These are phyloP conservation scores for Drosophila atripex DNA, from an alignment of 2,888 invertebrate genomes.

Conservation along the genomic window DNA sequence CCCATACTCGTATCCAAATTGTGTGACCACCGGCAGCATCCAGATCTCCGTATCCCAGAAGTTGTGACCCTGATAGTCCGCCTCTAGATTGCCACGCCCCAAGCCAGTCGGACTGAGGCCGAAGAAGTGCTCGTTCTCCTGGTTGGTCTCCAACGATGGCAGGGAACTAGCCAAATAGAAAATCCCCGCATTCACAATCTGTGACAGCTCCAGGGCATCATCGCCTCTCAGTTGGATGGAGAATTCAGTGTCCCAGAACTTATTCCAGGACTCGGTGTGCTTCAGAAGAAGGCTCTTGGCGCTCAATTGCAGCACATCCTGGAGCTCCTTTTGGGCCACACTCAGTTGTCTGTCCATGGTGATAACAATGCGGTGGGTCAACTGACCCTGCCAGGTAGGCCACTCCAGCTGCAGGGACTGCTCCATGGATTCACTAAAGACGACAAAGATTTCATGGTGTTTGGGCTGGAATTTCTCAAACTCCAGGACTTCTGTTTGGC, in stretches of 20 bases:
- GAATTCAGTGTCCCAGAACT: constrained; percentile 84
- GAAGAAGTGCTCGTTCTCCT: constrained; percentile 84
- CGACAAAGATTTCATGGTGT: constrained; percentile 67
- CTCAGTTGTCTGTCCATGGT: constrained; percentile 85
- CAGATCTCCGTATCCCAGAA: constrained; percentile 88
- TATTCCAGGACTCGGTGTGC: constrained; percentile 85
- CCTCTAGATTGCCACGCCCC: constrained; percentile 83
- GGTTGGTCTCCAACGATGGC: constrained; percentile 85
- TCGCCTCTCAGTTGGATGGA: constrained; percentile 85
- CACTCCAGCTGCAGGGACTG: constrained; percentile 61
- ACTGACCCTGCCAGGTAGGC: constrained; percentile 54
- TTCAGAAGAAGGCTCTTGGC: constrained; percentile 84
- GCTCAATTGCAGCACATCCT: constrained; percentile 56
- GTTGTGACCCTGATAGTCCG: constrained; percentile 85
- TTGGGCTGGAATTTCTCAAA: constrained; percentile 69
- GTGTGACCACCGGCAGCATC: constrained; percentile 86
- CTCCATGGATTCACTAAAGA: constrained; percentile 71
- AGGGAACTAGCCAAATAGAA: constrained; percentile 86
- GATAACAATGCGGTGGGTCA: constrained; percentile 85
- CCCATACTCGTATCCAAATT: constrained; percentile 85
- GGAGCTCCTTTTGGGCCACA: constrained; percentile 83
- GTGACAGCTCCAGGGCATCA: constrained; percentile 83
- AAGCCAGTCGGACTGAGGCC: constrained; percentile 87
- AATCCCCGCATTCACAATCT: constrained; percentile 85
- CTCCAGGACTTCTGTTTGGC: constrained; percentile 77